Evolutionary conservation across 2,888 invertebrate genomes (phyloP).

Genomic region (Drosophila nigritarsus): DNA sequence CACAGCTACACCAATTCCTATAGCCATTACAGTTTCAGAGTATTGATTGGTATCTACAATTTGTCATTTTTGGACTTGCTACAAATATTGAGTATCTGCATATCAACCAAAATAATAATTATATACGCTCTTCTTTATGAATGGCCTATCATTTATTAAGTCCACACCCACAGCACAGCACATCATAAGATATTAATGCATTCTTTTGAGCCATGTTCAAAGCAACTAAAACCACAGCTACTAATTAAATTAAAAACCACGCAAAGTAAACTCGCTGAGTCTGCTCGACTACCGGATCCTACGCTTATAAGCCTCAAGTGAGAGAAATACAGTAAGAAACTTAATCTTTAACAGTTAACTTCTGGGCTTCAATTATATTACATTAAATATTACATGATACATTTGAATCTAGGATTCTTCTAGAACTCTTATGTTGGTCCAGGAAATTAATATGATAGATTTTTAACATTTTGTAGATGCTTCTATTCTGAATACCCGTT

Average conservation of each 20-base stretch:
- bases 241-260: constrained; percentile 24
- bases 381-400: too few species aligned
- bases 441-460: not conserved
- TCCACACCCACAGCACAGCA: not conserved
- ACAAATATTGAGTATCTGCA: not conserved
- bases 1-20: constrained; percentile 5
- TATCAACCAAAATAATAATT: not conserved
- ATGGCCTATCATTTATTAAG: constrained; percentile 13
- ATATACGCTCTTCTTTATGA: not conserved
- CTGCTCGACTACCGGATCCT: not conserved
- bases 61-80: not conserved
- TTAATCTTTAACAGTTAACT: too few species aligned
- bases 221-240: constrained; percentile 12
- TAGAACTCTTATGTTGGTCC: not conserved
- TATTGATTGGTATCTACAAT: not conserved
- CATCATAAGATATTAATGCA: constrained; percentile 1
- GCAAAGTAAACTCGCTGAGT: not conserved
- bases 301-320: not conserved
- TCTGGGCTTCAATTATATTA: too few species aligned
- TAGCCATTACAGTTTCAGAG: not conserved
- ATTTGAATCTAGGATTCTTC: not conserved
- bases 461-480: not conserved
- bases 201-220: not conserved
- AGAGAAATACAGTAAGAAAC: too few species aligned
- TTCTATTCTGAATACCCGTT: not conserved